A percentile compares a stretch with the other conserved stretches of the same genome.
phyloP scores from a whole-genome alignment of 2,888 invertebrate genomes.

The Sinohyriopsis cumingii region DNA sequence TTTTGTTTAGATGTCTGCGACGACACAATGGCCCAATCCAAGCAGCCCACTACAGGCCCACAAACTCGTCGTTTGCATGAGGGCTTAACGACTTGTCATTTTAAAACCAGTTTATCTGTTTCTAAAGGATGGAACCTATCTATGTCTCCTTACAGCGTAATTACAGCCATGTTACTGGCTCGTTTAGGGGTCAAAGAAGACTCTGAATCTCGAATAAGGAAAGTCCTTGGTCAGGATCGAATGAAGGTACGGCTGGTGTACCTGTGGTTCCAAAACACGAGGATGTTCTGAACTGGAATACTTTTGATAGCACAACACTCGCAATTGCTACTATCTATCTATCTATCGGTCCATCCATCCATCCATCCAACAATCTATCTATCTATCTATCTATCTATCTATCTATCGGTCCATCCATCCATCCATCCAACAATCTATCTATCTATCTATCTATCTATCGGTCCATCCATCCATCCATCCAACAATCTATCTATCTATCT shows the following conservation, averaged over 20 bases:
- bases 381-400: too few relatives aligned
- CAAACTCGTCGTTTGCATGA: not conserved
- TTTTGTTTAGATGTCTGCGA: too few relatives aligned
- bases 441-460: too few relatives aligned
- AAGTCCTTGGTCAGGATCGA: conserved; percentile 16
- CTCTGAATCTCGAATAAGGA: conserved; percentile 26
- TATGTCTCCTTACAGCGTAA: conserved; percentile 45
- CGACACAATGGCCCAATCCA: too few relatives aligned
- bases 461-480: too few relatives aligned
- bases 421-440: too few relatives aligned
- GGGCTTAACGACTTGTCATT: not conserved
- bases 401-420: too few relatives aligned
- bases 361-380: too few relatives aligned
- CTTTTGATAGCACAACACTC: conserved; percentile 14
- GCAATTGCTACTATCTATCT: conserved; percentile 20
- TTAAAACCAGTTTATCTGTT: not conserved
- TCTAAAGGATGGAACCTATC: conserved; percentile 17
- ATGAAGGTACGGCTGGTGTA: conserved; percentile 13
- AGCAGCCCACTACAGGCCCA: too few relatives aligned
- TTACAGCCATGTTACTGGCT: conserved; percentile 41
- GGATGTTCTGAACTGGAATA: conserved; percentile 10
- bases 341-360: too few relatives aligned
- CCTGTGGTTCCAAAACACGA: conserved; percentile 18
- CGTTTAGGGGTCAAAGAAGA: conserved; percentile 33
- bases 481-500: too few relatives aligned